Base-by-base conservation (phyloP, 2,888 invertebrate species). In the Adelphocoris suturalis region DNA sequence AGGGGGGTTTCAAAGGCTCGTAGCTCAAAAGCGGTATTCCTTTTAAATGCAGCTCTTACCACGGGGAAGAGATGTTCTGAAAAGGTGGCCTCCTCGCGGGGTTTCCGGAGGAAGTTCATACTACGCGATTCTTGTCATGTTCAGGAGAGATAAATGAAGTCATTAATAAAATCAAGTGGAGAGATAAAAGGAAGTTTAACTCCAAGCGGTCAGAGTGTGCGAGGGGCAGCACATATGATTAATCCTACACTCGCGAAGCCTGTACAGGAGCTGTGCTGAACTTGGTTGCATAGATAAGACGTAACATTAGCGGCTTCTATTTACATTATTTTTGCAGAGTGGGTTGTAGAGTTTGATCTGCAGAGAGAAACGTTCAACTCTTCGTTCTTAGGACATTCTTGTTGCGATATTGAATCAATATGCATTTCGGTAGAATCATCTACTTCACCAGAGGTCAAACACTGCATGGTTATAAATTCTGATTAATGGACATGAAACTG, bases 81-180 rank as follows among this genome's bases (percentile, higher is more conserved):
- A 46, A 46, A 78, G 78, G 37, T 61, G 68, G 23, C 27, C 68
- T 23, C 68, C 23, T 47, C 46, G 78, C 13, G 68, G 68, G 68
- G 68, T 57, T 85, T 85, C 85, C 85, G 85, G 85, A 85, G 85
- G 85, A 85, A 85, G 61, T 57, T 85, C 85, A 37, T 52, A 55
- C 57, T 46, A 37, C 27, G 57, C 61, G 85, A 61, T 85, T 85
- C 85, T 52, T 85, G 85, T 85, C 85, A 61, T 55, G 85, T 61
- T 37, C 52, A 28, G 85, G 61, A 57, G 68, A 85, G 85, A 85
- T 85, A 85, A 85, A 85, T 85, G 85, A 85, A 85, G 85, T 57
- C 85, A 85, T 85, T 85, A 85, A 85, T 85, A 85, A 85, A 85
- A 85, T 85, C 85, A 57, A 82, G 85, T 37, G 85, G 61, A 61